Conservation (phyloP, 2,113 vertebrate genomes). For the human region GRCh38 chr2:126859501-126860000, state of each 20-base stretch:
- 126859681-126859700: background rate
- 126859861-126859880: rapidly evolving
- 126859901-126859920: background rate
- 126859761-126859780: rapidly evolving
- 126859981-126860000: background rate
- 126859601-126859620: background rate
- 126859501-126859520: conserved; percentile 9
- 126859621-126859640: background rate
- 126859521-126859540: background rate
- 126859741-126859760: background rate
- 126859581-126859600: rapidly evolving
- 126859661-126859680: background rate
- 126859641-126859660: no score
- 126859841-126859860: background rate
- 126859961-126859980: background rate
- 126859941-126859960: background rate
- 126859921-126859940: background rate
- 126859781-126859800: background rate
- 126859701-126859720: rapidly evolving
- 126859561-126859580: no score
- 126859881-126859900: background rate
- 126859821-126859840: background rate
- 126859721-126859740: rapidly evolving
- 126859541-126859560: background rate
- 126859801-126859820: background rate